Base-by-base conservation (phyloP, 2,113 vertebrate species). In the Bolborhynchus lineola region DNA sequence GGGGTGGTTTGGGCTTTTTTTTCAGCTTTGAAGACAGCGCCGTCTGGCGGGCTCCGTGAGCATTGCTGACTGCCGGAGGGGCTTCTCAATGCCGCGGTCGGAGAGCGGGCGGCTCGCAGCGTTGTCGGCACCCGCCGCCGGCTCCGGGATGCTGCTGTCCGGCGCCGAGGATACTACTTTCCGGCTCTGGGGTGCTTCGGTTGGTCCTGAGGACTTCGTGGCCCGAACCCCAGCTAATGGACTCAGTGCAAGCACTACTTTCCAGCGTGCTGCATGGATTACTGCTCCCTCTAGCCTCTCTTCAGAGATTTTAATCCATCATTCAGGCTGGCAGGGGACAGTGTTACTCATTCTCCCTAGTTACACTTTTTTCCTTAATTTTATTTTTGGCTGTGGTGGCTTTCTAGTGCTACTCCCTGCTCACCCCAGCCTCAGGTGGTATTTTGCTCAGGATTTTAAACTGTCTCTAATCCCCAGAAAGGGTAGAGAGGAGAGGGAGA, bases 21-120 rank as follows among this genome's bases (percentile, higher is more conserved):
- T 16, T 94, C 79, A 86, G 35, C 81, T 95, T 96, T 74, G 92
- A 88, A 77, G 82, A 95, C 39, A 57, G 96, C 82, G n/a, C 97
- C 93, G 78, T 96, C 98, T 97, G 76, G 97, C 78, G 98, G 96
- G 41, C 17, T 8, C 0, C 46, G 59, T 3, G 9, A 33, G 90
- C 3, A 47, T 21, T 24, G 9, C 93, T 1, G 57, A 2, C 17
- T 2, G 39, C 50, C 63, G 24, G 24, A 21, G 28, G 3, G 4
- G 23, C 46, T 47, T 3, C 21, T 7, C 14, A 1, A 11, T 7
- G 62, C 39, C 23, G 16, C 5, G 1, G 59, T 3, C 1, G 82
- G 33, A 13, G 33, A 13, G 9, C 16, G 0, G 37, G 37, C 33
- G 20, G 64, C 20, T 46, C 6, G 59, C 52, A 9, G n/a, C 53